Base-by-base conservation (phyloP, 2,113 vertebrate genomes). In the Cyanoramphus novaezelandiae region DNA sequence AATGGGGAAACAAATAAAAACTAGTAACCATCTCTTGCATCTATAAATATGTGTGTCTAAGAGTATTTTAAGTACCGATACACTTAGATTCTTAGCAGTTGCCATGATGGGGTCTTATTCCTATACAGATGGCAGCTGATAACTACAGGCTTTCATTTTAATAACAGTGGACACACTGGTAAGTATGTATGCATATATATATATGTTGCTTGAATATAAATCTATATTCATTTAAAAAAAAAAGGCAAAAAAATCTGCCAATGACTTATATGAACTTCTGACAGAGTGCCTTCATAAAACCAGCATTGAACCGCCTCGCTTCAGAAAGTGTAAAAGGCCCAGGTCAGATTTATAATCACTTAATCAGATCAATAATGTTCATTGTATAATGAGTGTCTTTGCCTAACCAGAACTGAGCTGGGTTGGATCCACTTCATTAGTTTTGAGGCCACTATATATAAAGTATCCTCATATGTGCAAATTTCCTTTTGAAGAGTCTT, bases 181-280 rank as follows among this genome's bases (percentile, higher is more conserved):
- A n/a, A n/a, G 37, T 37, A 17, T n/a, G 5, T 29, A 8, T 25
- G 2, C 47, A 8, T 69, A 43, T 7, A 14, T 49, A 27, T 29
- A 46, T 41, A 64, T 29, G 60, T 60, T 64, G 65, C n/a, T 79
- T 72, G 41, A 88, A 82, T 90, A 88, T 31, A 97, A 88, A 97
- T 49, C 64, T 82, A 68, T 4, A 6, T 46, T 74, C 63, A 60
- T 27, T 49, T 1, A 31, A 82, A 91, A 92, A 92, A 95, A 55
- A 33, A 62, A 77, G 6, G 9, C 43, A 55, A 50, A 25, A 96
- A 96, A 90, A 68, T 47, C 41, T 84, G 68, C 29, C 70, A 85
- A 49, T 27, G 13, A 79, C 49, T 67, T 46, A 20, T 2, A 69
- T 10, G 19, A 76, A 57, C 7, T 57, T 43, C 71, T 3, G 65